phyloP scores from a whole-genome alignment of 1,140 invertebrate species.

The Brachionus koreanus region DNA sequence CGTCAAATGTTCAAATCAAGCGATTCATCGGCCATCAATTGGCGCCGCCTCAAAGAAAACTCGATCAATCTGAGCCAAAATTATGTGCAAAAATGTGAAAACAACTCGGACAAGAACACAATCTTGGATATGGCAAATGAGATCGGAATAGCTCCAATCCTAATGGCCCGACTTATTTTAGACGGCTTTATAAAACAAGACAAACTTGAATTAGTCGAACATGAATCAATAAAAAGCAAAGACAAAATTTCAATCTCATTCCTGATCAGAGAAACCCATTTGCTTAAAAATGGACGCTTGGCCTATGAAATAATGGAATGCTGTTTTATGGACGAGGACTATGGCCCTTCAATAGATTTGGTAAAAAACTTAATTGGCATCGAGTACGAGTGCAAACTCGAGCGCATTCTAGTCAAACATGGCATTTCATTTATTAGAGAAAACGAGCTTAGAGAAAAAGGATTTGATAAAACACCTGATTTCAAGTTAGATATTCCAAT shows the following conservation, averaged over 20 bases:
- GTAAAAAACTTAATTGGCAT: slow-evolving; percentile 31
- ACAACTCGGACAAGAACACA: not conserved
- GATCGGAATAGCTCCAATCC: not conserved
- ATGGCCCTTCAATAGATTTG: slow-evolving; percentile 32
- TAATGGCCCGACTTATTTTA: slow-evolving; percentile 34
- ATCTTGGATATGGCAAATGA: slow-evolving; percentile 26
- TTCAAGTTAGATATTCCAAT: slow-evolving; percentile 83
- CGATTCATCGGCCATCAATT: slow-evolving; percentile 12
- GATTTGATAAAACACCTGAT: slow-evolving; percentile 92
- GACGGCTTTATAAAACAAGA: slow-evolving; percentile 27
- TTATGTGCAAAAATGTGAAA: slow-evolving; percentile 6
- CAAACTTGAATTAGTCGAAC: slow-evolving; percentile 1
- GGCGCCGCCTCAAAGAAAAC: slow-evolving; percentile 29
- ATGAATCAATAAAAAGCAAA: slow-evolving; percentile 28
- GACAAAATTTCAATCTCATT: slow-evolving; percentile 32
- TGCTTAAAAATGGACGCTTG: slow-evolving; percentile 28
- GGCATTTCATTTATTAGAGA: slow-evolving; percentile 65
- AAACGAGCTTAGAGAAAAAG: slow-evolving; percentile 70
- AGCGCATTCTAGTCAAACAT: not conserved
- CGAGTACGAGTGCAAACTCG: not conserved
- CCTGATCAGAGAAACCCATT: slow-evolving; percentile 29
- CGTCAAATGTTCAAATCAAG: slow-evolving; percentile 42
- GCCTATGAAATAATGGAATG: slow-evolving; percentile 32
- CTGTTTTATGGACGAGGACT: slow-evolving; percentile 38
- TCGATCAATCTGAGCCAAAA: not conserved